A percentile compares a stretch with the other conserved stretches of the same genome.
phyloP scores from a whole-genome alignment of 1,140 invertebrate species.

The Ceratitis capitata region DNA sequence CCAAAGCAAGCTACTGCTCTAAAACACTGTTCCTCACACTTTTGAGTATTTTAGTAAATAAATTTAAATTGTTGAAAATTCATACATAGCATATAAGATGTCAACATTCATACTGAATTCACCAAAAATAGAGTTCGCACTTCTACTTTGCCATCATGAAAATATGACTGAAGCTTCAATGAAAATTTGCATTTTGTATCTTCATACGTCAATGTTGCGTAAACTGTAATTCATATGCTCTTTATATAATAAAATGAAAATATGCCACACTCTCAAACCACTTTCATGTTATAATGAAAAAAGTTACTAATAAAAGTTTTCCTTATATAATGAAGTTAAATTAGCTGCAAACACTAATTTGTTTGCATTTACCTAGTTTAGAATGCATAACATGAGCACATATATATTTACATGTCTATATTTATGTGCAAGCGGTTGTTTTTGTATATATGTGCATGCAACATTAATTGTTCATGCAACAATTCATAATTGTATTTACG shows the following conservation, averaged over 20 bases:
- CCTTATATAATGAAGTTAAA: not conserved
- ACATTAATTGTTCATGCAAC: conserved; percentile 22
- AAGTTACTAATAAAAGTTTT: not conserved
- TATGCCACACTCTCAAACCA: not conserved
- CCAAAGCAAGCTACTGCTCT: too few species aligned
- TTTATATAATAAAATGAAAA: not conserved
- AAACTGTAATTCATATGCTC: not conserved
- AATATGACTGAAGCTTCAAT: too few species aligned
- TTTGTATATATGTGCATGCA: not conserved
- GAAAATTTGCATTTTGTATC: too few species aligned
- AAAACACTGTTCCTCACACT: too few species aligned
- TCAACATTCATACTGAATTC: too few species aligned
- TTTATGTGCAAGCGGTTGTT: too few species aligned
- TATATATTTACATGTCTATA: too few species aligned
- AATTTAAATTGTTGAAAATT: too few species aligned
- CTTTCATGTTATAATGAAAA: not conserved
- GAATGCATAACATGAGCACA: not conserved
- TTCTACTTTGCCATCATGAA: too few species aligned
- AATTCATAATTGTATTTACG: conserved; percentile 11
- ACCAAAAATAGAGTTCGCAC: too few species aligned
- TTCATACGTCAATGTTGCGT: not conserved
- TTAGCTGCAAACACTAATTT: not conserved
- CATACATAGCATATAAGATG: too few species aligned
- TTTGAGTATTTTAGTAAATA: too few species aligned
- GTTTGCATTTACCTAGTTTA: not conserved